Evolutionary conservation across 2,888 invertebrate genomes (phyloP), one percentile per base, ranked within the genome.

Genomic region (Ethmia dodecea): DNA sequence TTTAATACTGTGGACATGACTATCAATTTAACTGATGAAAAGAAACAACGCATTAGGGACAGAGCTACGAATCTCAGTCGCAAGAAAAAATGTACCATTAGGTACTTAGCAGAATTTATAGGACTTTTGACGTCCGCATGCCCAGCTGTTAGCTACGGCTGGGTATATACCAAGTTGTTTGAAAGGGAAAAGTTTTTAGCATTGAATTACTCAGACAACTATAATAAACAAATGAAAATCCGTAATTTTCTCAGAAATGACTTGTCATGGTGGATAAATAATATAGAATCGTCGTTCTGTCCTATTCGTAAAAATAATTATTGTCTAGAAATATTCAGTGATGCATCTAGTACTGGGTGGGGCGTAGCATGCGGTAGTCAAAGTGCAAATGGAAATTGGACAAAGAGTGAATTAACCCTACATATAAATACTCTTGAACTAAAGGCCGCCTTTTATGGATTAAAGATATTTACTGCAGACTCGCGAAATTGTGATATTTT

Each of bases 371-470:
- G 40, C 36, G 40, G 28, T 1, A 5, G 5, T 3, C 12, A 40
- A 5, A 37, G 13, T 2, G 37, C 45, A 3, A 40, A 27, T 22
- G 45, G 42, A 5, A 8, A n/a, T n/a, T 42, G 45, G 45, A 31
- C 27, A 16, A 8, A 15, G 2, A 11, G 13, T 4, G 45, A 45
- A 30, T 13, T n/a, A 12, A 9, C 10, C 11, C 13, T 22, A 13
- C 38, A 40, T 16, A 45, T 45, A 6, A 45, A 45, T 33, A 37
- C 30, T n/a, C 26, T 42, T 12, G 42, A 45, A 25, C 13, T 45
- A 5, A 10, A 36, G 1, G 38, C 45, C 0, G 40, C 40, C 3
- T 42, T 35, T 29, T 35, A 38, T 6, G 38, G 31, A n/a, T n/a
- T 43, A 11, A 40, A 38, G 30, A 16, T 29, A 5, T 42, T 38